These are phyloP conservation scores for Herpailurus yagouaroundi DNA, from an alignment of 2,113 vertebrate genomes.

Conservation along the genomic window DNA sequence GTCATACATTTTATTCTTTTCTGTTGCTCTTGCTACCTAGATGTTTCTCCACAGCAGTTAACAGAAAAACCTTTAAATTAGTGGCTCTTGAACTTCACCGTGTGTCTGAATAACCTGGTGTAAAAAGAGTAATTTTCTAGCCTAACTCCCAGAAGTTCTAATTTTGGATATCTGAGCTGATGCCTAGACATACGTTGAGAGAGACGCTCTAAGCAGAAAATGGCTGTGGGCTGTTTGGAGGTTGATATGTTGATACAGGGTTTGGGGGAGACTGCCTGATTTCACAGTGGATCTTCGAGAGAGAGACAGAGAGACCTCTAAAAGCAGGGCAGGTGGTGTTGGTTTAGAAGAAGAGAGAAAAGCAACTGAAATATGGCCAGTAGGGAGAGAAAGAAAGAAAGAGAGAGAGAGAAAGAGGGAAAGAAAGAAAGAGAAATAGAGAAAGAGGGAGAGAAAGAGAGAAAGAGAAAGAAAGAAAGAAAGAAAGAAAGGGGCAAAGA, in stretches of 20 bases:
- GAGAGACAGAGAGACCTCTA: neutral
- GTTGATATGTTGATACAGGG: neutral
- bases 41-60: neutral
- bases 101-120: neutral
- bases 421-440: too few species aligned
- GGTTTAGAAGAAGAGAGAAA: neutral
- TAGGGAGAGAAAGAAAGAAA: neutral
- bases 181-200: neutral
- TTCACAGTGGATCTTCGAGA: neutral
- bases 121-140: neutral
- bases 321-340: neutral
- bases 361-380: neutral
- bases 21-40: neutral
- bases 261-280: neutral
- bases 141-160: neutral
- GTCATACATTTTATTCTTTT: neutral
- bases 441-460: neutral
- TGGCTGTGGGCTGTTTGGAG: neutral
- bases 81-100: neutral
- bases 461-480: neutral
- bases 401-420: neutral
- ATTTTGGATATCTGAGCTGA: neutral
- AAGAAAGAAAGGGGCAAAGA: neutral
- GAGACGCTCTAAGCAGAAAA: neutral
- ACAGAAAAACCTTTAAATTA: neutral